Evolutionary conservation across 1,140 invertebrate species (phyloP).

Genomic region (Cephus cinctus): DNA sequence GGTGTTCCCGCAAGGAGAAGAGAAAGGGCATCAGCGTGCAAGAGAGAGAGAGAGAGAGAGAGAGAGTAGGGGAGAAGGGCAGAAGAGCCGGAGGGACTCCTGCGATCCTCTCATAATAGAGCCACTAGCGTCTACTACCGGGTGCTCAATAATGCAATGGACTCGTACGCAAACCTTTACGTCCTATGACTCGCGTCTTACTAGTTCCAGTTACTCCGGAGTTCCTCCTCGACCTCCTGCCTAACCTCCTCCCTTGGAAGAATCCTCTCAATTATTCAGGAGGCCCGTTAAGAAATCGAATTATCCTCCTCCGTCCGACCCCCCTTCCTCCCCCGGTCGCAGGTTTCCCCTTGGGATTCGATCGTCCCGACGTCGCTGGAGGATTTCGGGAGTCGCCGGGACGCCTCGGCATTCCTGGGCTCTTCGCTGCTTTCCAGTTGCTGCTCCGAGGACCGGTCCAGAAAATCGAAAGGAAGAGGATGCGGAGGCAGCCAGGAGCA

Average conservation of each 20-base stretch:
- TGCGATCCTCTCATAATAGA: conserved; percentile 30
- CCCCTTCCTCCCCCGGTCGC: conserved; percentile 23
- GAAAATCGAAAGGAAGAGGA: too few species aligned
- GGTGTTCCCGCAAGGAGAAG: too few species aligned
- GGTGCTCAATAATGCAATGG: conserved; percentile 28
- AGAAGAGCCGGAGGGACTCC: conserved; percentile 13
- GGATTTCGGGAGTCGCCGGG: background rate
- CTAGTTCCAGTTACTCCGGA: background rate
- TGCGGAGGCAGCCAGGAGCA: too few species aligned
- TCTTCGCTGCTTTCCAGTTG: background rate
- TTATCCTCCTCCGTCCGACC: conserved; percentile 8
- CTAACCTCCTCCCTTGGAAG: background rate
- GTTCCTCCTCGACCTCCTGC: background rate
- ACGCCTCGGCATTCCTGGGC: background rate
- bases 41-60: conserved; percentile 1
- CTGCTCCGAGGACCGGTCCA: background rate
- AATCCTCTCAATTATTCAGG: conserved; percentile 25
- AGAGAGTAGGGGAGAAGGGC: conserved; percentile 10
- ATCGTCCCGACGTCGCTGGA: background rate
- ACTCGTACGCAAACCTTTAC: conserved; percentile 19
- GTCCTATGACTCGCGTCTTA: background rate
- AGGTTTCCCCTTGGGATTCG: background rate
- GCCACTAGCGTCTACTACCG: conserved; percentile 26
- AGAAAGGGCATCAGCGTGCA: background rate
- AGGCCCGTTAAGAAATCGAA: conserved; percentile 25